Percentiles rank a stretch among this genome's conserved stretches.
Evolutionary conservation across 2,888 invertebrate genomes (phyloP).

Genomic region (Cephus pygmeus): DNA sequence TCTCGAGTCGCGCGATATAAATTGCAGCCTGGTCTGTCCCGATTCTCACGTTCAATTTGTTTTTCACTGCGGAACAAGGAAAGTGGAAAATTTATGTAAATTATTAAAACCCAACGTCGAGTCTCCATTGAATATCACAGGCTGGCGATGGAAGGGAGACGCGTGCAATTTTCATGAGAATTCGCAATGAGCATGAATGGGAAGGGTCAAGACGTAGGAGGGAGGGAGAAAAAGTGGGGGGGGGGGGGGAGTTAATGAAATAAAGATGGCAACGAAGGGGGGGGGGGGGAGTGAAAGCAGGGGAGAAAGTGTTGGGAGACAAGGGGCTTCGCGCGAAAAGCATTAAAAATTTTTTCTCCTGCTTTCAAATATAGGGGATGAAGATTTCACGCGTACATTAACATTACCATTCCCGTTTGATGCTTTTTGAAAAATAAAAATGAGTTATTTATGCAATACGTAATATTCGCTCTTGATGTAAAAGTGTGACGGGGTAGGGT

Average conservation of each 20-base stretch:
- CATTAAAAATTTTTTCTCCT: neutral
- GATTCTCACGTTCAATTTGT: conserved; percentile 46
- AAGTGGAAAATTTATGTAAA: conserved; percentile 48
- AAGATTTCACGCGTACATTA: neutral
- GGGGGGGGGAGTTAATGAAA: neutral
- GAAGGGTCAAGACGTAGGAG: neutral
- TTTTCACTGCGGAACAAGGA: conserved; percentile 27
- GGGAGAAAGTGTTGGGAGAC: neutral
- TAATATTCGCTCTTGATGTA: no score
- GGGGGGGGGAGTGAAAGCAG: neutral
- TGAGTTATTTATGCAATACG: neutral
- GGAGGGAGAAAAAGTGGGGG: no score
- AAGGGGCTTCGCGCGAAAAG: neutral
- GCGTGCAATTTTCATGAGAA: conserved; percentile 14
- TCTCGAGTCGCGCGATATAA: neutral
- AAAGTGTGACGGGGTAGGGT: no score
- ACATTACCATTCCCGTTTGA: neutral
- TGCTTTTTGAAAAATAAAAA: neutral
- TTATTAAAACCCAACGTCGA: conserved; percentile 23
- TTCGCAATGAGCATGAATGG: neutral
- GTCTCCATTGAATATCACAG: conserved; percentile 11
- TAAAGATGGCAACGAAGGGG: neutral
- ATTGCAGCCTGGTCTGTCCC: neutral
- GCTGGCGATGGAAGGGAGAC: conserved; percentile 28
- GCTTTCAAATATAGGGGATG: neutral